Conservation (phyloP, 1,140 invertebrate species). For the Phocides pigmalion region DNA sequence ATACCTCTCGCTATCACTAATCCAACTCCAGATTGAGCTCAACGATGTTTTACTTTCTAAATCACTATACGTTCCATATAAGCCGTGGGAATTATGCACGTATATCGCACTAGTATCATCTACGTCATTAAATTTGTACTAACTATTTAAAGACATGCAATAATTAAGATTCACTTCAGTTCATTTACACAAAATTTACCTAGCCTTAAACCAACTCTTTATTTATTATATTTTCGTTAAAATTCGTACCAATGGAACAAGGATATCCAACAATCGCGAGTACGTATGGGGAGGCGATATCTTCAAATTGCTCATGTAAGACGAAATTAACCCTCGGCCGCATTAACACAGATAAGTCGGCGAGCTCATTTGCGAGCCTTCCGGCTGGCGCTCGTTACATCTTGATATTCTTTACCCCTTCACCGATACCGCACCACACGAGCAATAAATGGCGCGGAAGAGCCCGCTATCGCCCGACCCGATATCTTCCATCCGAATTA, state of each 20-base stretch:
- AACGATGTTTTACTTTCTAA: no score
- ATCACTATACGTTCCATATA: no score
- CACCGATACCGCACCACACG: constrained; percentile 77
- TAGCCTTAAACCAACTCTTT: no score
- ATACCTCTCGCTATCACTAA: no score
- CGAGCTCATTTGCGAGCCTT: constrained; percentile 82
- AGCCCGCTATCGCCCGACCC: constrained; percentile 75
- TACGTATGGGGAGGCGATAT: constrained; percentile 58
- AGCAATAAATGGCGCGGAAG: constrained; percentile 83
- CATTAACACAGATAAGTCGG: constrained; percentile 82
- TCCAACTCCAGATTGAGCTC: no score
- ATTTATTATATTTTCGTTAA: constrained; percentile 29
- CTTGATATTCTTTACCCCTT: constrained; percentile 84
- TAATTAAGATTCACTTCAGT: no score
- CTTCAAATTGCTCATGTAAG: constrained; percentile 81
- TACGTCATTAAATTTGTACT: no score
- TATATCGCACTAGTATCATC: no score
- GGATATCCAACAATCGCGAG: constrained; percentile 53
- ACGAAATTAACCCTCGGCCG: constrained; percentile 80
- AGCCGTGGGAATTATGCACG: no score
- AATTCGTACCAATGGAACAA: constrained; percentile 32
- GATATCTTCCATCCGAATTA: constrained; percentile 84
- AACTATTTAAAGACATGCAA: no score
- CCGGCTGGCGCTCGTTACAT: constrained; percentile 80
- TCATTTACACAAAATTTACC: no score